Conservation (phyloP, 2,113 vertebrate species). For the Psophia crepitans region DNA sequence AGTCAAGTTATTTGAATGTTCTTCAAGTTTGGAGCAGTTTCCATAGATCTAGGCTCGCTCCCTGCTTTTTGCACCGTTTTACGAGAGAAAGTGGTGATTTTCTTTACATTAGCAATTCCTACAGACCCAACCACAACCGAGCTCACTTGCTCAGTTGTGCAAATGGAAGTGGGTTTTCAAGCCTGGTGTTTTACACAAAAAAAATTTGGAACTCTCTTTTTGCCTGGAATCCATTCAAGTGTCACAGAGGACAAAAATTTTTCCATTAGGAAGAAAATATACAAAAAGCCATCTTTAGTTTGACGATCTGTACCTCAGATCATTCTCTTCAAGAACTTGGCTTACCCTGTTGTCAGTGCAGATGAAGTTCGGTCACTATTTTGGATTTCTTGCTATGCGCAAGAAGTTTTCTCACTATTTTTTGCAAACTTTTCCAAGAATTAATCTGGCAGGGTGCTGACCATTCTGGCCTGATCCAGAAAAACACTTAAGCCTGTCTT, state of each 20-base stretch:
- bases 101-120: neutral
- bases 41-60: neutral
- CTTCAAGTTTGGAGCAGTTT: neutral
- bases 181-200: neutral
- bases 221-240: neutral
- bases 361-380: conserved; percentile 9
- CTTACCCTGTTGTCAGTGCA: neutral
- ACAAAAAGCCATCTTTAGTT: neutral
- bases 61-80: neutral
- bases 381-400: conserved; percentile 50
- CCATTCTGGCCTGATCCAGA: conserved; percentile 59
- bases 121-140: neutral
- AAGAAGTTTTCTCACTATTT: conserved; percentile 33
- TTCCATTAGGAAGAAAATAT: neutral
- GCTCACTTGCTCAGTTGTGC: accelerated
- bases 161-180: neutral
- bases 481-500: conserved; percentile 60
- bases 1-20: neutral
- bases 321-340: conserved; percentile 39
- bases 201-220: neutral
- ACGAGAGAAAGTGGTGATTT: neutral
- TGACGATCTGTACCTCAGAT: neutral
- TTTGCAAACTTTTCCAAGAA: conserved; percentile 38
- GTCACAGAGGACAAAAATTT: neutral
- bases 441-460: conserved; percentile 46